Base-by-base conservation (phyloP, 2,113 vertebrate genomes). In the Psilopsiagon aymara region DNA sequence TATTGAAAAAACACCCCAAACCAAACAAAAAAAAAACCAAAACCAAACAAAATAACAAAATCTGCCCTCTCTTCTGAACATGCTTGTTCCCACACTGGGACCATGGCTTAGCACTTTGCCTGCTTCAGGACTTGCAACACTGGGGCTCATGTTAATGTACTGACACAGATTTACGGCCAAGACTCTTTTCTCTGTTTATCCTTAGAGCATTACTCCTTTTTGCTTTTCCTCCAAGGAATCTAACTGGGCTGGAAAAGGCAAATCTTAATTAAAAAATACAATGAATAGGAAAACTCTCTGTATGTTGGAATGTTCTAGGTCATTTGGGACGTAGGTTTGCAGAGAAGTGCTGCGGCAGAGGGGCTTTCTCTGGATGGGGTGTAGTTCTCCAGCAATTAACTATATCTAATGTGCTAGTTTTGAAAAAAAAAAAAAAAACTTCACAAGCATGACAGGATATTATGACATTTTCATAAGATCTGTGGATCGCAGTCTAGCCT, bases 111-210 rank as follows among this genome's bases (percentile, higher is more conserved):
- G 7, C 21, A 13, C 81, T 82, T 67, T 73, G 76, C 74, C 68
- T 6, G 35, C 68, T 78, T 77, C 75, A 59, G 71, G 31, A 63
- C n/a, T 44, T 37, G 15, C 13, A 59, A 3, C 4, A 27, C 52
- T 37, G 47, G 46, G 57, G 74, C 64, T 93, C 2, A 7, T 86
- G 82, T 68, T 51, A 51, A 84, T 83, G 78, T 41, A 39, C 62
- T 90, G 94, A 89, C 78, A 94, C n/a, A 69, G 81, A 79, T 76
- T 67, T 64, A 76, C 95, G 77, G 92, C 70, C 79, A 55, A 23
- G 66, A 37, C 52, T 76, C 10, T 21, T 25, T 43, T 27, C 47
- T 80, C 64, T 90, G 14, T 23, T 97, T 94, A 52, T 89, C 73
- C 83, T 95, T 74, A 83, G 67, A 81, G 67, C 25, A 6, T 82